These are phyloP conservation scores for Chaenogobius annularis DNA, from an alignment of 2,113 vertebrate species.

Conservation along the genomic window DNA sequence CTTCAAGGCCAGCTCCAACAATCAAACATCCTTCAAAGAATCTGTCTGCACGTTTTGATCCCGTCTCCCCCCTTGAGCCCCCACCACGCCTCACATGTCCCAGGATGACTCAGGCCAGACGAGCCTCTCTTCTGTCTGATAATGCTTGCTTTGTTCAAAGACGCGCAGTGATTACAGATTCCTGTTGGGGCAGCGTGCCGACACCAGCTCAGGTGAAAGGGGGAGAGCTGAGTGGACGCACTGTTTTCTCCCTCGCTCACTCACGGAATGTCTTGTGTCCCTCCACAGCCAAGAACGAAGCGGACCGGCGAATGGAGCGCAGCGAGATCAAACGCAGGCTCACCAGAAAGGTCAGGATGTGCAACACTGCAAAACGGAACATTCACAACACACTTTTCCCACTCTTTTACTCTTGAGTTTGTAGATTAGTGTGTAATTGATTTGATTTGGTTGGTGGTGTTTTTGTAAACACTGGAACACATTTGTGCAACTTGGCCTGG, in stretches of 20 bases:
- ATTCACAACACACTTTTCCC: not conserved
- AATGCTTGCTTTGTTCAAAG: conserved; percentile 48
- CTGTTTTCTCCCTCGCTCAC: conserved; percentile 14
- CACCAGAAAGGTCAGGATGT: conserved; percentile 88
- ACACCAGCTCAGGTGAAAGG: conserved; percentile 46
- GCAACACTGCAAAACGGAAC: too few relatives aligned
- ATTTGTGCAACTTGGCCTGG: not conserved
- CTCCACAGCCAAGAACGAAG: conserved; percentile 88
- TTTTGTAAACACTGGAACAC: too few relatives aligned
- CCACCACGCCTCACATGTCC: conserved; percentile 12
- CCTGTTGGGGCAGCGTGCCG: conserved; percentile 13
- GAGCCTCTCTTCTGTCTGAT: conserved; percentile 17
- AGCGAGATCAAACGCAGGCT: conserved; percentile 94
- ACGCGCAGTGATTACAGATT: conserved; percentile 27
- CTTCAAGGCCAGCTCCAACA: not conserved
- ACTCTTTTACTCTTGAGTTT: not conserved
- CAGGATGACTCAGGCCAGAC: conserved; percentile 12
- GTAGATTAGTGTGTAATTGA: not conserved
- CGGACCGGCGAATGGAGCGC: conserved; percentile 87
- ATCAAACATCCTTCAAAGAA: conserved; percentile 11
- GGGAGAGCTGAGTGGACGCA: conserved; percentile 27
- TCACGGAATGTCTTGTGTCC: conserved; percentile 48
- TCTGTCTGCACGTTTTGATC: conserved; percentile 44
- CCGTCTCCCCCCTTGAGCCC: not conserved
- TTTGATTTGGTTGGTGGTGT: not conserved